Conservation (phyloP, 1,140 invertebrate genomes). For the Mycetomoellerius zeteki region DNA sequence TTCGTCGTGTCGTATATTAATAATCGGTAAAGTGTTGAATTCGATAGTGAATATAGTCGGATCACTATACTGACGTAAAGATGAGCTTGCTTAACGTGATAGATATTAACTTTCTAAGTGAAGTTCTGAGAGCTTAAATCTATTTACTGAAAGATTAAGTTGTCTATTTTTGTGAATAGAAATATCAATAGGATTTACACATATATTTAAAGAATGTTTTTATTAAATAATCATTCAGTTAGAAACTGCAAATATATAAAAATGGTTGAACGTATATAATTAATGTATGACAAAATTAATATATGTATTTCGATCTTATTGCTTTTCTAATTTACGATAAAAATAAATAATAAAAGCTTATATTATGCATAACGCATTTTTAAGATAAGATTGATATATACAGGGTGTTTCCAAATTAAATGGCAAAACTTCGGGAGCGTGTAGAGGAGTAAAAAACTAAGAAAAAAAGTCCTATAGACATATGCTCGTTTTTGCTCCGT, state of each 20-base stretch:
- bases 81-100: background rate
- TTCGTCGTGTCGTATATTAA: background rate
- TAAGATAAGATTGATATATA: background rate
- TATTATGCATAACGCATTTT: background rate
- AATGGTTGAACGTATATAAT: background rate
- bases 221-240: slow-evolving; percentile 1
- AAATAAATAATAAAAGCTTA: background rate
- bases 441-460: too few species aligned
- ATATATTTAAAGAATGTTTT: background rate
- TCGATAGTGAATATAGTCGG: background rate
- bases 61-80: slow-evolving; percentile 15
- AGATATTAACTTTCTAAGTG: background rate
- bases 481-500: too few species aligned
- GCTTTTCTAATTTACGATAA: background rate
- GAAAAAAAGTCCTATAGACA: too few species aligned
- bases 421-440: too few species aligned
- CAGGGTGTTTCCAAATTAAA: too few species aligned
- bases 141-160: background rate
- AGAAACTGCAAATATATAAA: background rate
- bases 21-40: background rate
- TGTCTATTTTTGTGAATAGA: background rate
- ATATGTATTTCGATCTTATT: background rate
- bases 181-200: background rate
- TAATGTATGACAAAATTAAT: background rate
- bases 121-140: background rate